These are phyloP conservation scores for Petromus typicus DNA, from an alignment of 2,113 vertebrate species.

Conservation along the genomic window DNA sequence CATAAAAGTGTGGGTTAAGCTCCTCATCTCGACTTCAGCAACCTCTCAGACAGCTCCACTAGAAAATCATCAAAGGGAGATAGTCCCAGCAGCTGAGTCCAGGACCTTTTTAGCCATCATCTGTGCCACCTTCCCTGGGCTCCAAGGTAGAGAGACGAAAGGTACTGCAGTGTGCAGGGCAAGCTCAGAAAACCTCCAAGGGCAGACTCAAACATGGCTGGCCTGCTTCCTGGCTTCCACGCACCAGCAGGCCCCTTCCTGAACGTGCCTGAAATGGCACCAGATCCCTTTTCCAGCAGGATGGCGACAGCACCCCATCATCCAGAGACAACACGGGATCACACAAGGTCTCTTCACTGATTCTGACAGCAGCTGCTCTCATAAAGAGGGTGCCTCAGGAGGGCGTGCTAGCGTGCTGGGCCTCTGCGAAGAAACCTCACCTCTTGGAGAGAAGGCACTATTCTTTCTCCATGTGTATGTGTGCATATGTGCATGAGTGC, in stretches of 20 bases:
- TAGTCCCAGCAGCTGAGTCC: background rate
- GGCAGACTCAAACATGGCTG: background rate
- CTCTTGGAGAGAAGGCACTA: background rate
- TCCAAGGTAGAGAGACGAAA: background rate
- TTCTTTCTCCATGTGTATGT: background rate
- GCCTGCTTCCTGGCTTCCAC: background rate
- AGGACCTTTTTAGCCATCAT: background rate
- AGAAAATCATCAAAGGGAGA: background rate
- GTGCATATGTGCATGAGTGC: too few relatives aligned
- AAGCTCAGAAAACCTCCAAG: background rate
- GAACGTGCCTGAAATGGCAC: background rate
- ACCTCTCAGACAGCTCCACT: background rate
- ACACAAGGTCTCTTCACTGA: background rate
- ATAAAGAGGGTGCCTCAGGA: background rate
- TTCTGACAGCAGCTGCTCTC: background rate
- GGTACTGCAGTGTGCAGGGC: background rate
- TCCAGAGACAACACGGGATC: fast-evolving
- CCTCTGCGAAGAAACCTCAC: background rate
- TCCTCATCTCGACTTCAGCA: background rate
- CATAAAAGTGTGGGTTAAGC: background rate
- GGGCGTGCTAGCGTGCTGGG: background rate
- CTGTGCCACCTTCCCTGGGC: background rate
- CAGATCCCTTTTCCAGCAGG: background rate
- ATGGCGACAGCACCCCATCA: background rate
- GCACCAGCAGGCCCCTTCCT: background rate